phyloP scores from a whole-genome alignment of 2,888 invertebrate genomes.

The Unio delphinus region DNA sequence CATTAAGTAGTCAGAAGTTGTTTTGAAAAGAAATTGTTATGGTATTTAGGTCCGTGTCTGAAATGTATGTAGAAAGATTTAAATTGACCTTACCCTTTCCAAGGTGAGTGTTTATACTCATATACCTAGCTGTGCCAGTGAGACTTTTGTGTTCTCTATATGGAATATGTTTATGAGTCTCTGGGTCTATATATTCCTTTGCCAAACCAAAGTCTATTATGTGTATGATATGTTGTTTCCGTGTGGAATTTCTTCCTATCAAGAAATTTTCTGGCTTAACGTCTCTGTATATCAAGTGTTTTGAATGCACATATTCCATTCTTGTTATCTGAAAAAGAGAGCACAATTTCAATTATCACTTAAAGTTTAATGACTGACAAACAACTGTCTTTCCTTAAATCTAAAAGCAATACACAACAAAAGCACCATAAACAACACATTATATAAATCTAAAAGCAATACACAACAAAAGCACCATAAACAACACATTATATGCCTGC shows the following conservation, averaged over 20 bases:
- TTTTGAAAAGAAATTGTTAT: too few species aligned
- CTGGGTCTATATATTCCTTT: constrained; percentile 99
- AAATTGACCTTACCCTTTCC: constrained; percentile 84
- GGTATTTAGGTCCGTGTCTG: too few species aligned
- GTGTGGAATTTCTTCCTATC: constrained; percentile 96
- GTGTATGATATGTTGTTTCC: constrained; percentile 98
- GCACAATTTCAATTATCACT: not conserved
- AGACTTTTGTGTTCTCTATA: constrained; percentile 99
- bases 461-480: not conserved
- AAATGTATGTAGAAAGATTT: too few species aligned
- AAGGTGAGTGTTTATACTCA: constrained; percentile 99
- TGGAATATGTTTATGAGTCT: constrained; percentile 94
- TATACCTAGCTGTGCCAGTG: constrained; percentile 99
- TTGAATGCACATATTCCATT: constrained; percentile 99
- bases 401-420: not conserved
- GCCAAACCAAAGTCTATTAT: constrained; percentile 99
- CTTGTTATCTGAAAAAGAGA: constrained; percentile 86
- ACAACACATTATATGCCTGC: too few species aligned
- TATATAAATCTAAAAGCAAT: not conserved
- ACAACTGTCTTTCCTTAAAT: not conserved
- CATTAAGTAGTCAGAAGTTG: too few species aligned
- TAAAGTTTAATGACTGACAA: not conserved
- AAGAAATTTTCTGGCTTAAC: constrained; percentile 99
- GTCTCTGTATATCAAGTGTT: constrained; percentile 98
- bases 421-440: not conserved